phyloP scores from a whole-genome alignment of 2,797 vertebrate species.

The Pantherophis vulpinus region DNA sequence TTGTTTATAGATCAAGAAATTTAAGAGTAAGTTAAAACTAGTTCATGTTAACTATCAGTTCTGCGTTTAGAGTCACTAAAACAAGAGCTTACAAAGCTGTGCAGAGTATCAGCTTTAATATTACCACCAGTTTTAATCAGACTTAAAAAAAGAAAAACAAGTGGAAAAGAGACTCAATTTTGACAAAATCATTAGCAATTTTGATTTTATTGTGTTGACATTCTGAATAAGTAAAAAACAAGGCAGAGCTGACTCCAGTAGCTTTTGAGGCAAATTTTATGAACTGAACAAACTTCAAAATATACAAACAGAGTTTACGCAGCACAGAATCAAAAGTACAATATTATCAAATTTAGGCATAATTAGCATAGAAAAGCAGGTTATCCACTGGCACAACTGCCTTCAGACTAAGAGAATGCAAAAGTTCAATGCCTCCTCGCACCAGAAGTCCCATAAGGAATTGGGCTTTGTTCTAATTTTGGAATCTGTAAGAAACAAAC shows the following conservation, averaged over 20 bases:
- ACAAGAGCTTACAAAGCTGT: constrained; percentile 43
- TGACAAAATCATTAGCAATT: constrained; percentile 46
- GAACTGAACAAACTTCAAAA: constrained; percentile 42
- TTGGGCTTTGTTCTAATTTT: constrained; percentile 64
- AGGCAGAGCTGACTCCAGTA: constrained; percentile 44
- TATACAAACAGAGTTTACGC: constrained; percentile 30
- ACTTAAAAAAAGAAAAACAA: constrained; percentile 9
- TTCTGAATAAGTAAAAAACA: constrained; percentile 23
- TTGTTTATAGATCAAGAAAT: constrained; percentile 2
- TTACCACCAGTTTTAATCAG: constrained; percentile 38
- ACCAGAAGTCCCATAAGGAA: constrained; percentile 62
- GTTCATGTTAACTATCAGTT: constrained; percentile 6
- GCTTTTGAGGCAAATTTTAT: constrained; percentile 31
- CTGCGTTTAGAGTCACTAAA: constrained; percentile 13
- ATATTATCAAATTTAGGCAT: constrained; percentile 50
- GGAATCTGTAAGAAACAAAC: constrained; percentile 67
- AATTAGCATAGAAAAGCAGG: constrained; percentile 41
- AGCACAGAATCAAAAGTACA: constrained; percentile 33
- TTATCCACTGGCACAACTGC: constrained; percentile 54
- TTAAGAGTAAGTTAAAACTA: constrained; percentile 9
- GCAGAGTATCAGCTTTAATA: constrained; percentile 46
- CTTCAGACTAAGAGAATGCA: constrained; percentile 60
- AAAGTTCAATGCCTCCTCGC: constrained; percentile 60
- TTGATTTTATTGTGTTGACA: constrained; percentile 39
- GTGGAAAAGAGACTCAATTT: constrained; percentile 26